Evolutionary conservation across 2,797 vertebrate species (phyloP).

Genomic region (Hyperoplus lanceolatus): DNA sequence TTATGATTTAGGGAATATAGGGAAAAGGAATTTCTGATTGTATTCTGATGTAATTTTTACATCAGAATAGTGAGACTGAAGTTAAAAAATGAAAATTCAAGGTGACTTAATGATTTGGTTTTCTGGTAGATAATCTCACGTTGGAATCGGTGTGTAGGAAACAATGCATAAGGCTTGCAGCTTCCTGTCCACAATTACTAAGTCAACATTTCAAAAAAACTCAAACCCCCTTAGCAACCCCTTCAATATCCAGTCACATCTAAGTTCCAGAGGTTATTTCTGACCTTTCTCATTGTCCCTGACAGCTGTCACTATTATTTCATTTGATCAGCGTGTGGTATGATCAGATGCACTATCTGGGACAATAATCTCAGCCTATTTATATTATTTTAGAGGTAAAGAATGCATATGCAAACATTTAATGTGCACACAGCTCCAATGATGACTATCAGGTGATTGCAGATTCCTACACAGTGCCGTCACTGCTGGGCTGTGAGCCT

Average conservation of each 20-base stretch:
- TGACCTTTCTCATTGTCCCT: not conserved
- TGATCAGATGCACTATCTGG: not conserved
- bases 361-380: not conserved
- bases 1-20: not conserved
- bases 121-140: slow-evolving; percentile 5
- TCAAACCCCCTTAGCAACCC: slow-evolving; percentile 20
- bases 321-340: not conserved
- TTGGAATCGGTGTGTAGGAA: slow-evolving; percentile 10
- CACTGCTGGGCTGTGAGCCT: not conserved
- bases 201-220: slow-evolving; percentile 29
- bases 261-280: slow-evolving; percentile 22
- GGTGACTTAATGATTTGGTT: slow-evolving; percentile 2
- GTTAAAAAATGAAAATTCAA: not conserved
- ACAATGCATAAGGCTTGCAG: slow-evolving; percentile 21
- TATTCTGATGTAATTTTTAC: too few species aligned
- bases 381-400: not conserved
- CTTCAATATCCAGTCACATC: not conserved
- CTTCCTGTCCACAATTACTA: slow-evolving; percentile 32
- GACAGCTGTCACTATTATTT: not conserved
- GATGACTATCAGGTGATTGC: slow-evolving; percentile 8
- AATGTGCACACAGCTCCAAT: not conserved
- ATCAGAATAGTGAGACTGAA: too few species aligned
- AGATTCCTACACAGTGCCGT: not conserved
- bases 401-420: not conserved
- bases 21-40: too few species aligned